A percentile compares a stretch with the other conserved stretches of the same genome.
phyloP scores from a whole-genome alignment of 2,888 invertebrate species.

The Elysia crispata region DNA sequence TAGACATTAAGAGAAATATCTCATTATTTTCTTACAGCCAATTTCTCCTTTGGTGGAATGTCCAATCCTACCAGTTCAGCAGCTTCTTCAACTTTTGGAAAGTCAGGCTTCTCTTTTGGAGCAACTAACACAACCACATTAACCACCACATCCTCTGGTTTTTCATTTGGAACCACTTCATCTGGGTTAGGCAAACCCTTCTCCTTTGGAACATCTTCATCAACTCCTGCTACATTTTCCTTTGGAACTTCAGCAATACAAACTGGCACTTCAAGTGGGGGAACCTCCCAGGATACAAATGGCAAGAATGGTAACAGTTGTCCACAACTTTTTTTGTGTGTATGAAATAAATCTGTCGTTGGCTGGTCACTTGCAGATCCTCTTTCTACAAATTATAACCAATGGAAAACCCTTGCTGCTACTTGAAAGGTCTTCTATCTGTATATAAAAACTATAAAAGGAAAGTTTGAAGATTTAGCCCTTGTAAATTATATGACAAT shows the following conservation, averaged over 20 bases:
- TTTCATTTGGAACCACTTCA: not conserved
- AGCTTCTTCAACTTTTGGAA: not conserved
- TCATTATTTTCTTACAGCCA: too few relatives aligned
- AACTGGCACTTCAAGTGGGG: slow-evolving; percentile 5
- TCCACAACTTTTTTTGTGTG: too few relatives aligned
- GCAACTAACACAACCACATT: not conserved
- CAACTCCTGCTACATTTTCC: slow-evolving; percentile 2
- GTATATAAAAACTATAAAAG: too few relatives aligned
- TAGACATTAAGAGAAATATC: too few relatives aligned
- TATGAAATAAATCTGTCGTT: too few relatives aligned
- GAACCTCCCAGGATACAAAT: slow-evolving; percentile 25
- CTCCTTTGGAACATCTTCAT: slow-evolving; percentile 29
- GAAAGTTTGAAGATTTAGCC: too few relatives aligned
- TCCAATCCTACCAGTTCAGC: not conserved
- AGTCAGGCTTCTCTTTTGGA: not conserved
- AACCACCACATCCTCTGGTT: slow-evolving; percentile 27
- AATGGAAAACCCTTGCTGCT: too few relatives aligned
- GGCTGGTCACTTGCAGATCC: too few relatives aligned
- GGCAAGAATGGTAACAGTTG: not conserved
- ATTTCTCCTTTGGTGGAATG: too few relatives aligned
- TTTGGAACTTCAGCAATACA: slow-evolving; percentile 27
- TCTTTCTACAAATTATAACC: too few relatives aligned
- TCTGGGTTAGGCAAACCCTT: not conserved
- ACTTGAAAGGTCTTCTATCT: too few relatives aligned
- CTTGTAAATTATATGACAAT: too few relatives aligned